These are phyloP conservation scores for Trachops cirrhosus DNA, from an alignment of 2,797 vertebrate genomes.

Conservation along the genomic window DNA sequence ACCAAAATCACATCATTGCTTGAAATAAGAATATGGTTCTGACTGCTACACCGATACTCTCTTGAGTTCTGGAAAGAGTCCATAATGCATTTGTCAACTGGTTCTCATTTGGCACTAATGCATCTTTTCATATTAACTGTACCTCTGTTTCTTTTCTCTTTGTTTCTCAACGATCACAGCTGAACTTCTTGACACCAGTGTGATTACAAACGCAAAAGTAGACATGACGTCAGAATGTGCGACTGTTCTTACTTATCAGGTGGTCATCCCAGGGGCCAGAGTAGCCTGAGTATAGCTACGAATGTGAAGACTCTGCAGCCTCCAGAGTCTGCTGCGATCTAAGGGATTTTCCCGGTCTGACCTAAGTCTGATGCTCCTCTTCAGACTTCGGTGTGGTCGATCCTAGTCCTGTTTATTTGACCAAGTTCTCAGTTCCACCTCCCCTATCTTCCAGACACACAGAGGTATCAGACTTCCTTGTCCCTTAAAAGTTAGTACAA, in stretches of 20 bases:
- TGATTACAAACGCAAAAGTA: neutral
- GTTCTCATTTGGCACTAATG: neutral
- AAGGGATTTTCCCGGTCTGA: neutral
- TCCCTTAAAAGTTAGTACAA: neutral
- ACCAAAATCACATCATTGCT: neutral
- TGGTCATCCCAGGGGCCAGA: neutral
- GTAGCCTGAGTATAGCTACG: neutral
- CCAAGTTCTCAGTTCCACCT: neutral
- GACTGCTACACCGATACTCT: neutral
- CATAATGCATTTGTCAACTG: rapidly evolving
- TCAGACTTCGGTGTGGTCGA: neutral
- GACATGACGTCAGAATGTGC: neutral
- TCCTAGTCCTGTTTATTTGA: neutral
- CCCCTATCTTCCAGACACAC: neutral
- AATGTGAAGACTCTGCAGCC: neutral
- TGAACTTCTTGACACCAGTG: neutral
- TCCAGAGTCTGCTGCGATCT: neutral
- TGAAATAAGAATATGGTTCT: neutral
- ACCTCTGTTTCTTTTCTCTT: neutral
- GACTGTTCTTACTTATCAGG: neutral
- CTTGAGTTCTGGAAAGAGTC: neutral
- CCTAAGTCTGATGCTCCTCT: neutral
- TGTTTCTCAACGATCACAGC: neutral
- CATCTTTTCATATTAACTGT: neutral
- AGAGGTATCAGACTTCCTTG: neutral